A percentile compares a stretch with the other conserved stretches of the same genome.
These are phyloP conservation scores for Sarcophaga caerulescens DNA, from an alignment of 2,888 invertebrate genomes.

Conservation along the genomic window DNA sequence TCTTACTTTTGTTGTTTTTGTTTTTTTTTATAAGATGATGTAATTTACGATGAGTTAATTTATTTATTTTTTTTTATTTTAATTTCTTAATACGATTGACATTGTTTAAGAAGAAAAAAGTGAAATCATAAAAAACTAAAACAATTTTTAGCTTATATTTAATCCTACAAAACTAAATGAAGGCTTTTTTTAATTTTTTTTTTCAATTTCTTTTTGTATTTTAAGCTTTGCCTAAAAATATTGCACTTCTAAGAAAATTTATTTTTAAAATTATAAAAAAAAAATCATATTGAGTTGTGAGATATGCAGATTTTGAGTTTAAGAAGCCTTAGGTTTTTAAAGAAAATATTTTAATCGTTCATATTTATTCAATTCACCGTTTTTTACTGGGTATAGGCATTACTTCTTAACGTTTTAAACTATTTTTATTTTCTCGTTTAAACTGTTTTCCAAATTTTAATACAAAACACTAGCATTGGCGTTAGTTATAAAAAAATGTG, in stretches of 20 bases:
- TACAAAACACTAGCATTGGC: too few relatives aligned
- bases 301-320: too few relatives aligned
- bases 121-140: slow-evolving; percentile 12
- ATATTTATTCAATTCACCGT: too few relatives aligned
- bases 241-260: slow-evolving; percentile 55
- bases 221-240: slow-evolving; percentile 58
- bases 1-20: neutral
- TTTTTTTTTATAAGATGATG: slow-evolving; percentile 45
- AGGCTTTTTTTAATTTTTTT: slow-evolving; percentile 13
- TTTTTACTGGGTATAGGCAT: too few relatives aligned
- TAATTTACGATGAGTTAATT: slow-evolving; percentile 24
- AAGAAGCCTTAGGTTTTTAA: too few relatives aligned
- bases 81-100: slow-evolving; percentile 17
- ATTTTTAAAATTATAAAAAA: slow-evolving; percentile 14
- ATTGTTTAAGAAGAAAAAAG: slow-evolving; percentile 33
- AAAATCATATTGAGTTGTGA: too few relatives aligned
- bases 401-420: too few relatives aligned
- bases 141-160: neutral
- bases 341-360: too few relatives aligned
- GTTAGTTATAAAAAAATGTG: too few relatives aligned
- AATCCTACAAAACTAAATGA: neutral
- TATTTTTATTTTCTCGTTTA: too few relatives aligned
- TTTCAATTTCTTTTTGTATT: slow-evolving; percentile 15
- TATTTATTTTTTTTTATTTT: too few relatives aligned
- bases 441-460: too few relatives aligned